phyloP scores from a whole-genome alignment of 1,140 invertebrate species.

The Hydropsyche tenuis region DNA sequence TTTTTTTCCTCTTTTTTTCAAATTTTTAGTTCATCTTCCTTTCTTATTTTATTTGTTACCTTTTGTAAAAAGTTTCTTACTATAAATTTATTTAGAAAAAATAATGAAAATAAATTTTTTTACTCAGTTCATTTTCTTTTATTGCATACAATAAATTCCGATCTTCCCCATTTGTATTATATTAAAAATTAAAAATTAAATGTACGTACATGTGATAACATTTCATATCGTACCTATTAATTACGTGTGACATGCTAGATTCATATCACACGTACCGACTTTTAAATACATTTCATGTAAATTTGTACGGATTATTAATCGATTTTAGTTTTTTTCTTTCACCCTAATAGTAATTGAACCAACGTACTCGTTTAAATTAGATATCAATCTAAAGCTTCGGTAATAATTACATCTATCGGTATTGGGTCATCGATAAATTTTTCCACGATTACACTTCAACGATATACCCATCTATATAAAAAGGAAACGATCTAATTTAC shows the following conservation, averaged over 20 bases:
- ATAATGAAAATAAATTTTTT: slow-evolving; percentile 22
- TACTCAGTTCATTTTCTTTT: neutral
- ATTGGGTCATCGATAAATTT: neutral
- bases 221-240: neutral
- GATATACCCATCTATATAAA: too few relatives aligned
- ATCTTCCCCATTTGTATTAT: neutral
- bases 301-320: too few relatives aligned
- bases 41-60: slow-evolving; percentile 8
- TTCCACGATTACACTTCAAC: neutral
- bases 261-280: neutral
- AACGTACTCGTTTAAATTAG: neutral
- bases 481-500: too few relatives aligned
- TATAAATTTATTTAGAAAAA: slow-evolving; percentile 27
- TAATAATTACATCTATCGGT: too few relatives aligned
- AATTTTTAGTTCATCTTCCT: neutral
- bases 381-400: neutral
- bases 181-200: neutral
- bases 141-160: neutral
- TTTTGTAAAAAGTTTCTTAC: slow-evolving; percentile 37
- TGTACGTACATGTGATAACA: neutral
- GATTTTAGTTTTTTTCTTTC: too few relatives aligned
- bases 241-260: slow-evolving; percentile 17
- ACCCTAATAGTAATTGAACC: too few relatives aligned
- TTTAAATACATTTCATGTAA: neutral
- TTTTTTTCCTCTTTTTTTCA: slow-evolving; percentile 11